phyloP scores from a whole-genome alignment of 1,140 invertebrate genomes.

The Macrosteles quadrilineatus region DNA sequence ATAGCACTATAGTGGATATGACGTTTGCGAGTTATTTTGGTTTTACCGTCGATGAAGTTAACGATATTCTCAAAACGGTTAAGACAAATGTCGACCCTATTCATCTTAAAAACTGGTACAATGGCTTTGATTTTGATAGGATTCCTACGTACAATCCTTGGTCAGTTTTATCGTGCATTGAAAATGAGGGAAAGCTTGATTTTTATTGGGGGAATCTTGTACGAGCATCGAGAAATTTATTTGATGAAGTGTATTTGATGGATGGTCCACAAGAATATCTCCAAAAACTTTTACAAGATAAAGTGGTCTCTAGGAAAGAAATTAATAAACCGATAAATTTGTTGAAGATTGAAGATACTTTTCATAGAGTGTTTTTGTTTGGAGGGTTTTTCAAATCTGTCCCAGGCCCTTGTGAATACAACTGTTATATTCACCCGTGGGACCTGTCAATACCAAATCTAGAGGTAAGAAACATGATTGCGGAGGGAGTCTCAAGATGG shows the following conservation, averaged over 20 bases:
- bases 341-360: neutral
- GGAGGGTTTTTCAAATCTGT: neutral
- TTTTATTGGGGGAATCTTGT: neutral
- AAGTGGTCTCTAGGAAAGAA: neutral
- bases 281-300: neutral
- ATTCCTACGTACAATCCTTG: neutral
- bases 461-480: neutral
- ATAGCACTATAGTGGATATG: slow-evolving; percentile 6
- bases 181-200: neutral
- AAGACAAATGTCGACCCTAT: neutral
- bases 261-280: slow-evolving; percentile 4
- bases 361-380: neutral
- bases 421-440: slow-evolving; percentile 10
- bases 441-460: neutral
- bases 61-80: neutral
- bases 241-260: neutral
- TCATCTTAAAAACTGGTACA: slow-evolving; percentile 1
- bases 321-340: slow-evolving; percentile 1
- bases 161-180: neutral
- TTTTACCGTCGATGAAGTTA: neutral
- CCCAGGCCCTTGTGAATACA: neutral
- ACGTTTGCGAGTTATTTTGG: neutral
- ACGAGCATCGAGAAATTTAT: neutral
- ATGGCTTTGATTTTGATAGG: neutral
- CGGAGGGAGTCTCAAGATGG: neutral